Evolutionary conservation across 2,888 invertebrate genomes (phyloP), one percentile per base, ranked within the genome.

Genomic region (Acrobasis consociella): DNA sequence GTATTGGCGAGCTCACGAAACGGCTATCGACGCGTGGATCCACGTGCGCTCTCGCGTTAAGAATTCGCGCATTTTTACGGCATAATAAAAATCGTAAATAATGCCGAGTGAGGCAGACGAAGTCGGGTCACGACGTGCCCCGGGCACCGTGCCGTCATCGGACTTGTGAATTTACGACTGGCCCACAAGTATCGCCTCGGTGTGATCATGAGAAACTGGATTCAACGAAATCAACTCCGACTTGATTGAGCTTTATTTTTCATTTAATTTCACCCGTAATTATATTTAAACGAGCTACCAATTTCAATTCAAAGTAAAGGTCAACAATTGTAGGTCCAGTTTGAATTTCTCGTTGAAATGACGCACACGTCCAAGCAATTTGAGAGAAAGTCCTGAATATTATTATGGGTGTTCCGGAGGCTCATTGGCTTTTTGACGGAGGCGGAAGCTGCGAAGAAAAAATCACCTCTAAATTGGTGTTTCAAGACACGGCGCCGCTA

Each of bases 21-120:
- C 72, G 74, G 78, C 82, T 89, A 89, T 90, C 89, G 81, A 85
- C 80, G 86, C 89, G 88, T 88, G 89, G 82, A 89, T 89, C 89
- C 87, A 84, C 81, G 85, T 81, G 85, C 86, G 85, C 79, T 80
- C 77, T 76, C 77, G 67, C 74, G 69, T 79, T 83, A 87, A 88
- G 82, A 82, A 86, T 88, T 90, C 83, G 86, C 89, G 84, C 85
- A 85, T 89, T 91, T 91, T 91, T 89, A 86, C 85, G 79, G 81
- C 81, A 81, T 84, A 86, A 87, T 88, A 91, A 90, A 91, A 90
- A 89, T 88, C 85, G 85, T 88, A 88, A 88, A 89, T 89, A 89
- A 87, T 81, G 78, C 83, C 82, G 80, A 85, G 82, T 85, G 82
- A 83, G 77, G 80, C 86, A 82, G 80, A 81, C 81, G 76, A 75